Base-by-base conservation (phyloP, 64 coral and sea anemone genomes). In the Cladopsammia gracilis region DNA sequence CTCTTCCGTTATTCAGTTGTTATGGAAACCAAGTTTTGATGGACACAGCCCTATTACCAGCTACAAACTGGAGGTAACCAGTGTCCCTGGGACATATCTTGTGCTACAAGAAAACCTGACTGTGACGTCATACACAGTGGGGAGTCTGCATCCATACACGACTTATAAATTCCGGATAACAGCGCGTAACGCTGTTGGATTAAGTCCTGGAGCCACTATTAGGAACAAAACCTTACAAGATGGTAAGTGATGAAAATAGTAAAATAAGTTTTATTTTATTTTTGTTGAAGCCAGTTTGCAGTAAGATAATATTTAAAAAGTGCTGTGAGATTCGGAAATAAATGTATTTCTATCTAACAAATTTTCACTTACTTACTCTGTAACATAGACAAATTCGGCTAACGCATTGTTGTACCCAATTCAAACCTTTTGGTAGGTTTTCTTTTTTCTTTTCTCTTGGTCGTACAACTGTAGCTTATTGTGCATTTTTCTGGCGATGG, bases 1-100 rank as follows among this genome's bases (percentile, higher is more conserved):
- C 20, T 93, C 94, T 18, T 89, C 94, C 8, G 87, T 85, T 4
- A 75, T 98, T 51, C 25, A 94, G 62, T 85, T 98, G 58, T 96
- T 82, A 59, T 98, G 97, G 97, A 77, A 87, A 78, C 91, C 91
- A 77, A 91, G 90, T 3, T 98, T 96, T 88, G 79, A 96, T 67
- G 97, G 97, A 26, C 87, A 94, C 83, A 91, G 85, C 58, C 24
- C 94, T 19, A 75, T 98, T 70, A 96, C 91, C 49, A 71, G 87
- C 0, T 98, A 93, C 91, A 91, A 73, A 42, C 11, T 98, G 8
- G 85, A 82, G 3, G 75, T 65, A 46, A 93, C 13, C 58, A 67
- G 24, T 13, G 70, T 77, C 45, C 24, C 24, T n/a, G 26, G 48
- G 59, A 34, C 9, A 26, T 95, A 65, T 19, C 42, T 23, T 1